A percentile compares a stretch with the other conserved stretches of the same genome.
Evolutionary conservation across 2,888 invertebrate species (phyloP).

Genomic region (Monochamus alternatus): DNA sequence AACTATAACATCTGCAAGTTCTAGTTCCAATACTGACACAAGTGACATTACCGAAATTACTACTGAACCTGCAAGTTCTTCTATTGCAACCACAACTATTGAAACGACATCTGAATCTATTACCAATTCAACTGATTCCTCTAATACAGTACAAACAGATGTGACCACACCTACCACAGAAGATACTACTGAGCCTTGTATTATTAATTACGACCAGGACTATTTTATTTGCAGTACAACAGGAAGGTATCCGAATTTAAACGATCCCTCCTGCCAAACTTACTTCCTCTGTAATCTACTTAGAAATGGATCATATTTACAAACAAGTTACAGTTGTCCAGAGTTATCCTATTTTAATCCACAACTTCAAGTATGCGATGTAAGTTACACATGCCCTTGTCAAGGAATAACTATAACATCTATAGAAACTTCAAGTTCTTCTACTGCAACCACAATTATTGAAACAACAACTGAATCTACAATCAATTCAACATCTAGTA

Average conservation of each 20-base stretch:
- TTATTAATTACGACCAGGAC: conserved; percentile 6
- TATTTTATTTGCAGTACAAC: conserved; percentile 59
- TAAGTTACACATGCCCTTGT: conserved; percentile 29
- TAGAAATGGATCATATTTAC: conserved; percentile 60
- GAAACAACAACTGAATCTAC: conserved; percentile 14
- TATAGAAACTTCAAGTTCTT: neutral
- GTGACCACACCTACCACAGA: neutral
- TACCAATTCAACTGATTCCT: no score
- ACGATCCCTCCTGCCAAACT: conserved; percentile 62
- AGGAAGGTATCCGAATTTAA: conserved; percentile 70
- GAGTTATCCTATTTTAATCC: conserved; percentile 52
- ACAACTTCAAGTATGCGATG: conserved; percentile 44
- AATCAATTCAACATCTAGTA: neutral
- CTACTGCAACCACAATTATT: neutral
- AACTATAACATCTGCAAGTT: neutral
- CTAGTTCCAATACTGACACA: no score
- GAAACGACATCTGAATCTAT: no score
- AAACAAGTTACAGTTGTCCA: conserved; percentile 50
- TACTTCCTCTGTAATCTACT: conserved; percentile 56
- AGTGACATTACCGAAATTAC: no score
- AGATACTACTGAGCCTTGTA: conserved; percentile 39
- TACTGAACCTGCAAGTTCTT: conserved; percentile 9
- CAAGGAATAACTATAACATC: neutral
- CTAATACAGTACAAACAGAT: conserved; percentile 16
- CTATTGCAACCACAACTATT: neutral